A percentile compares a stretch with the other conserved stretches of the same genome.
Conservation (phyloP, 2,888 invertebrate genomes). For the Muscina levida region DNA sequence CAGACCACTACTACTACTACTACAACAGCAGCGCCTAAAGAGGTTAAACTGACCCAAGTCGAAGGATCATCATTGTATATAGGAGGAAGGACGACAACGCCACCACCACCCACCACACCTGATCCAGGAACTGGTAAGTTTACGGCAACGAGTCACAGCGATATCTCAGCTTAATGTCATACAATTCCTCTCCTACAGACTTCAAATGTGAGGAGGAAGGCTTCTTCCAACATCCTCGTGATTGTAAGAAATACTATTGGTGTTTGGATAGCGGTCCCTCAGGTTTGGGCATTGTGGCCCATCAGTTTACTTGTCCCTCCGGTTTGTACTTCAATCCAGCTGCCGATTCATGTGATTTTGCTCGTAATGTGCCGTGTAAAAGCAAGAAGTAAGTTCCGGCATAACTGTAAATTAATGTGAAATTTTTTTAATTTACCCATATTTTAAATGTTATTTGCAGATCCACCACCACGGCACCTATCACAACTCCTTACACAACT, state of each 20-base stretch:
- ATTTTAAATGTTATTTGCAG: conserved; percentile 69
- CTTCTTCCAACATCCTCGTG: conserved; percentile 93
- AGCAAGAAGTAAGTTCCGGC: conserved; percentile 77
- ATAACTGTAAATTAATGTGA: not conserved
- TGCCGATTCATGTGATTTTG: conserved; percentile 95
- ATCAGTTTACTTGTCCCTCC: conserved; percentile 95
- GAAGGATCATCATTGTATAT: conserved; percentile 75
- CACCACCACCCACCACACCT: conserved; percentile 89
- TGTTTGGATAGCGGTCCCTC: conserved; percentile 94
- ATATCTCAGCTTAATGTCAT: not conserved
- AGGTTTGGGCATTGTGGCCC: conserved; percentile 93
- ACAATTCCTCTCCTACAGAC: conserved; percentile 80
- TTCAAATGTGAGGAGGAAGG: conserved; percentile 96
- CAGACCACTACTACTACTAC: conserved; percentile 69
- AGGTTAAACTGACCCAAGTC: conserved; percentile 72
- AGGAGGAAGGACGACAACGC: conserved; percentile 81
- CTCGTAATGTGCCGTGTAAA: conserved; percentile 92
- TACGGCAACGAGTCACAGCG: not conserved
- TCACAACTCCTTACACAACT: conserved; percentile 82
- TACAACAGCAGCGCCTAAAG: conserved; percentile 76
- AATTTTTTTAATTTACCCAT: not conserved
- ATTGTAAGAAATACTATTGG: conserved; percentile 97
- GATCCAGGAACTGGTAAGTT: conserved; percentile 89
- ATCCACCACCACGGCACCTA: conserved; percentile 81
- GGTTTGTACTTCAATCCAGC: conserved; percentile 94